Evolutionary conservation across 2,113 vertebrate species (phyloP).

Genomic region (Scalopus aquaticus): DNA sequence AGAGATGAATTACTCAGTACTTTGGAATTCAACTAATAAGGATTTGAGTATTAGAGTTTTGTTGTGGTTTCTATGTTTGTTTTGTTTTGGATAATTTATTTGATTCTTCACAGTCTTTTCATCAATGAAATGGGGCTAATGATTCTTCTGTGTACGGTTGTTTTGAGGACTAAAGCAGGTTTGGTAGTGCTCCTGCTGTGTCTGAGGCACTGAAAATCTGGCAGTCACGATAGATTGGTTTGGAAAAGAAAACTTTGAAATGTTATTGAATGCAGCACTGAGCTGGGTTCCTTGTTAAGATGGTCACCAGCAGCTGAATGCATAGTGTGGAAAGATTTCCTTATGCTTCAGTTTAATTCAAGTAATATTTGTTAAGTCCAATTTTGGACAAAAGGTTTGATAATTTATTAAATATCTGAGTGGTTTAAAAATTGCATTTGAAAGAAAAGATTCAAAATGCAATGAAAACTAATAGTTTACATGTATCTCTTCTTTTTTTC

Average conservation of each 20-base stretch:
- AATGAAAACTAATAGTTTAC: background rate
- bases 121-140: background rate
- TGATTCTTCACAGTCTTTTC: background rate
- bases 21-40: background rate
- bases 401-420: background rate
- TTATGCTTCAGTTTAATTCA: conserved; percentile 10
- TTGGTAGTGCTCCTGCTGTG: background rate
- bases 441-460: conserved; percentile 16
- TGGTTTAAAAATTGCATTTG: conserved; percentile 6
- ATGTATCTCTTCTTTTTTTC: background rate
- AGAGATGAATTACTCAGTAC: background rate
- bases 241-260: conserved; percentile 13
- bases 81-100: background rate
- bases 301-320: background rate
- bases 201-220: background rate
- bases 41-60: background rate
- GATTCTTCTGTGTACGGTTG: background rate
- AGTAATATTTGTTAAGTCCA: background rate
- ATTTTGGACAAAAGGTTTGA: background rate
- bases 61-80: background rate
- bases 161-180: background rate
- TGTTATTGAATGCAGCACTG: background rate
- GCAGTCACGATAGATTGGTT: background rate
- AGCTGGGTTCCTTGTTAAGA: background rate
- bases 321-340: background rate